Base-by-base conservation (phyloP, 2,113 vertebrate species). In the Onychostruthus taczanowskii region DNA sequence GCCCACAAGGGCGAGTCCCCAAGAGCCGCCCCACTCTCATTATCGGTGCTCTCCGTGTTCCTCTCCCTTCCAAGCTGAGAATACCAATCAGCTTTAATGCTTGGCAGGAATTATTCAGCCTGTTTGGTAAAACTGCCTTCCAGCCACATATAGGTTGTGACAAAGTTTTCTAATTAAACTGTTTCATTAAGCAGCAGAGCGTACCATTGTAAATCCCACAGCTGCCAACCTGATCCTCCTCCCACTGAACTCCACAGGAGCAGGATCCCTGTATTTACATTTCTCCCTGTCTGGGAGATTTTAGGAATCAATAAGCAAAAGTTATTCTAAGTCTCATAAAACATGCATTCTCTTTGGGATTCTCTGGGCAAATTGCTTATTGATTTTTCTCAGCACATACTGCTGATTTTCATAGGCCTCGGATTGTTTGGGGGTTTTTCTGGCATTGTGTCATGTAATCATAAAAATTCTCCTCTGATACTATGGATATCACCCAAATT, bases 121-220 rank as follows among this genome's bases (percentile, higher is more conserved):
- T 80, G 20, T 90, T 96, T 87, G 66, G 82, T 68, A 96, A 89
- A 93, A 87, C 62, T 94, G 84, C 67, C 84, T 94, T 73, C 41
- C 17, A 94, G 89, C 78, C 53, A 94, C 69, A 8, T 33, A 49
- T 5, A 89, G 89, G 55, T 76, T 96, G 91, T 81, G 87, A 92
- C 94, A 85, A 94, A 95, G 80, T 94, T 94, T 95, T 95, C 89
- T 94, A 94, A 96, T 96, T 93, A 94, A 95, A 81, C 46, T 73
- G 53, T 89, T 95, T 94, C 91, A 95, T 95, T 97, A 95, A 90
- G 76, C 74, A 89, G 53, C 70, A 84, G n/a, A 94, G 58, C 30
- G 10, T 37, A 56, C 67, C 26, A 80, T 59, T 62, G 61, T 52
- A 90, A 95, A 92, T 68, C 81, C 87, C 84, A 75, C 59, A 77